phyloP scores from a whole-genome alignment of 1,140 invertebrate genomes.

The Caerostris darwini region DNA sequence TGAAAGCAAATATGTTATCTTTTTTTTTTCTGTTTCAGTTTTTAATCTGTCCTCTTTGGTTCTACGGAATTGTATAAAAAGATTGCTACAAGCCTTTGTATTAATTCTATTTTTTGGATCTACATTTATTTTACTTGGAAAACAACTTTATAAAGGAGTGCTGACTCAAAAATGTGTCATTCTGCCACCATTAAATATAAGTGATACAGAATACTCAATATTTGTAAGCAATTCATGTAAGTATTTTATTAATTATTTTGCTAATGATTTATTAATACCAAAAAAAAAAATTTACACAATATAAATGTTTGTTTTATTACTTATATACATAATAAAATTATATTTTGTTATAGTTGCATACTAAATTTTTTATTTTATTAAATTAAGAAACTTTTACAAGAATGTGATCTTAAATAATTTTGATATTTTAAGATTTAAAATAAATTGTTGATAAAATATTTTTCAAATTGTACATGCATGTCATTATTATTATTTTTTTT shows the following conservation, averaged over 20 bases:
- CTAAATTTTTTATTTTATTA: too few relatives aligned
- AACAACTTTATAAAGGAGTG: conserved; percentile 74
- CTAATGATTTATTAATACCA: too few relatives aligned
- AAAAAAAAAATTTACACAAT: too few relatives aligned
- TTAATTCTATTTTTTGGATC: conserved; percentile 74
- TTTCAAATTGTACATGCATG: too few relatives aligned
- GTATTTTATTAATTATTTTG: background rate
- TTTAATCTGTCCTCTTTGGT: conserved; percentile 73
- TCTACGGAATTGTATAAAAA: conserved; percentile 53
- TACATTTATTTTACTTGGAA: conserved; percentile 70
- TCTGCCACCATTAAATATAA: conserved; percentile 63
- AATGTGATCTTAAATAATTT: too few relatives aligned
- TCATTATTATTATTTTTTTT: too few relatives aligned
- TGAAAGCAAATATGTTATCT: background rate
- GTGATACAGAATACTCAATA: conserved; percentile 56
- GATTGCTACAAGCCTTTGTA: conserved; percentile 64
- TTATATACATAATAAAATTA: too few relatives aligned
- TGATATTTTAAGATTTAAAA: too few relatives aligned
- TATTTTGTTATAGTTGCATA: too few relatives aligned
- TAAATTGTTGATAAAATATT: too few relatives aligned
- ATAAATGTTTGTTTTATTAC: too few relatives aligned
- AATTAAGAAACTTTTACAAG: too few relatives aligned
- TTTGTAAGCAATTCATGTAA: conserved; percentile 72
- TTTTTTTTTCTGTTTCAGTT: conserved; percentile 57
- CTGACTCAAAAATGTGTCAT: conserved; percentile 72